Conservation (phyloP, 1,140 invertebrate genomes). For the Potamilus streckersoni region DNA sequence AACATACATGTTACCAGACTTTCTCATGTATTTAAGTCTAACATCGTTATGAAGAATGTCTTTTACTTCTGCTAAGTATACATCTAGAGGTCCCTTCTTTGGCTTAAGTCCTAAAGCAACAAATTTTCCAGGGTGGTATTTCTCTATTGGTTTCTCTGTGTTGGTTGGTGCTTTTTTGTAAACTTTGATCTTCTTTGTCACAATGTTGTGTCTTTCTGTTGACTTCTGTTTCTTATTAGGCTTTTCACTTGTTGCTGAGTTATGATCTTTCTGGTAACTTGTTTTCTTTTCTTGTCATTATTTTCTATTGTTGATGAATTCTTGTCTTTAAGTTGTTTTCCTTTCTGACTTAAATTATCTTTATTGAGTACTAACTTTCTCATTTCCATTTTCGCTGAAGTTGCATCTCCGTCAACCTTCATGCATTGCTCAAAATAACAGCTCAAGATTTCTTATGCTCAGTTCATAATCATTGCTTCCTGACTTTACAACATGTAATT, state of each 20-base stretch:
- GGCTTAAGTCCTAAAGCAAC: too few species aligned
- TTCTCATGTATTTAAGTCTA: slow-evolving; percentile 24
- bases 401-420: slow-evolving; percentile 12
- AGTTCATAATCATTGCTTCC: slow-evolving; percentile 25
- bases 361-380: too few species aligned
- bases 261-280: neutral
- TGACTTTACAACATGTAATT: slow-evolving; percentile 16
- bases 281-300: slow-evolving; percentile 2
- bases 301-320: slow-evolving; percentile 9
- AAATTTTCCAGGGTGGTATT: too few species aligned
- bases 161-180: too few species aligned
- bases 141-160: too few species aligned
- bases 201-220: slow-evolving; percentile 13
- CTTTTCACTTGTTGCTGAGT: too few species aligned
- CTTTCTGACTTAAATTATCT: too few species aligned
- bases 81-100: too few species aligned
- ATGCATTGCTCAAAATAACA: slow-evolving; percentile 26
- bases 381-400: slow-evolving; percentile 17
- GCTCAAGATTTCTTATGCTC: slow-evolving; percentile 16
- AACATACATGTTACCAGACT: too few species aligned
- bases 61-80: slow-evolving; percentile 25
- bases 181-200: neutral
- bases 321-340: too few species aligned
- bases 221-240: too few species aligned
- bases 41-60: too few species aligned